Conservation (phyloP, 2,113 vertebrate genomes). For the Pluvialis apricaria region DNA sequence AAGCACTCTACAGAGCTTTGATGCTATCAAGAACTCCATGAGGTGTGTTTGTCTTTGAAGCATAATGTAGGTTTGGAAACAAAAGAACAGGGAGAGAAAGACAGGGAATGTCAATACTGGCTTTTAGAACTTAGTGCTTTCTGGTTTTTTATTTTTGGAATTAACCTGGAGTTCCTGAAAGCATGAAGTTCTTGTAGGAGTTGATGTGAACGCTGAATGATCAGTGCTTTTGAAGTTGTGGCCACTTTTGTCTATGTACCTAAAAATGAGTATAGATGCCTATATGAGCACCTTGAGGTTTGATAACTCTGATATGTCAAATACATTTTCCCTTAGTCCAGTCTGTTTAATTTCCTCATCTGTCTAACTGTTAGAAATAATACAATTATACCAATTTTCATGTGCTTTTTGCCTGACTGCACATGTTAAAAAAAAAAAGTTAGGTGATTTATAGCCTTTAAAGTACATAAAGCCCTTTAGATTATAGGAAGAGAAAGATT, state of each 20-base stretch:
- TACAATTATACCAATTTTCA: not conserved
- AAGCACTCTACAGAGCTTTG: not conserved
- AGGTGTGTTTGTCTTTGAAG: not conserved
- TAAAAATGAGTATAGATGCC: not conserved
- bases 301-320: not conserved
- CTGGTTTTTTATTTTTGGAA: not conserved
- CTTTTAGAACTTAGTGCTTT: not conserved
- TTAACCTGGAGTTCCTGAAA: not conserved
- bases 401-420: not conserved
- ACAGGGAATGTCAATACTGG: not conserved
- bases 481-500: slow-evolving; percentile 33
- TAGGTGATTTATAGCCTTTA: not conserved
- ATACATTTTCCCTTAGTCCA: not conserved
- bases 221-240: not conserved
- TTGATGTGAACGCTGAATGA: not conserved
- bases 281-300: not conserved
- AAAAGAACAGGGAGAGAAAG: not conserved
- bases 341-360: not conserved
- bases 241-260: not conserved
- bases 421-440: not conserved
- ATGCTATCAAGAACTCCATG: not conserved
- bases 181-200: not conserved
- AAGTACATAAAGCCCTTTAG: slow-evolving; percentile 14
- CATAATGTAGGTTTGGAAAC: not conserved
- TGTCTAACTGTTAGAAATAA: not conserved